Conservation (phyloP, 2,113 vertebrate genomes). For the Odocoileus hemionus region DNA sequence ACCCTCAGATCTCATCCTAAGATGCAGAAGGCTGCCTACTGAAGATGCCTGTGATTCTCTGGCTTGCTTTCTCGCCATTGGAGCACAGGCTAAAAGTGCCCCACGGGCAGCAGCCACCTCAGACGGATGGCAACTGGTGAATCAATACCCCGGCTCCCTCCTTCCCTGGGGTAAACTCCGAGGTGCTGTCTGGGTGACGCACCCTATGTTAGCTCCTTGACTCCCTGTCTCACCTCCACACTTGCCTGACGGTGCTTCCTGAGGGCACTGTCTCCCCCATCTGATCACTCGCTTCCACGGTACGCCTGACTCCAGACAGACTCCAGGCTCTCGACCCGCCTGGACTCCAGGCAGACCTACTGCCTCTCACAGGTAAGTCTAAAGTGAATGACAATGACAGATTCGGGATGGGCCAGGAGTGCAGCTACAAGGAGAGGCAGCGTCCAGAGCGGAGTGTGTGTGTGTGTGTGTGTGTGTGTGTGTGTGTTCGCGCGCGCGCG, state of each 20-base stretch:
- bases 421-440: neutral
- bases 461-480: neutral
- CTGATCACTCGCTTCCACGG: neutral
- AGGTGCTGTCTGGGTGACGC: too few relatives aligned
- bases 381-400: neutral
- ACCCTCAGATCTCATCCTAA: too few relatives aligned
- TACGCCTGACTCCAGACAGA: neutral
- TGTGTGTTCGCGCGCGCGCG: rapidly evolving
- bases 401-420: neutral
- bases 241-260: neutral
- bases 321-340: neutral
- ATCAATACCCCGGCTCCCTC: neutral
- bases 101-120: too few relatives aligned
- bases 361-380: neutral
- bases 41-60: neutral
- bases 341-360: neutral
- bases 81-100: neutral
- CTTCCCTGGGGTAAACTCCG: neutral
- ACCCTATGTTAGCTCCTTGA: neutral
- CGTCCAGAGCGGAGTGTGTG: neutral
- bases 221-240: neutral
- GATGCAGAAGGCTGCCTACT: neutral
- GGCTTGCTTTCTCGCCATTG: neutral
- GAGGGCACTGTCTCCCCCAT: neutral
- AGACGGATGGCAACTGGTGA: rapidly evolving